Evolutionary conservation across 2,113 vertebrate species (phyloP), one percentile per base, ranked within the genome.

Genomic region (Tupaia tana): DNA sequence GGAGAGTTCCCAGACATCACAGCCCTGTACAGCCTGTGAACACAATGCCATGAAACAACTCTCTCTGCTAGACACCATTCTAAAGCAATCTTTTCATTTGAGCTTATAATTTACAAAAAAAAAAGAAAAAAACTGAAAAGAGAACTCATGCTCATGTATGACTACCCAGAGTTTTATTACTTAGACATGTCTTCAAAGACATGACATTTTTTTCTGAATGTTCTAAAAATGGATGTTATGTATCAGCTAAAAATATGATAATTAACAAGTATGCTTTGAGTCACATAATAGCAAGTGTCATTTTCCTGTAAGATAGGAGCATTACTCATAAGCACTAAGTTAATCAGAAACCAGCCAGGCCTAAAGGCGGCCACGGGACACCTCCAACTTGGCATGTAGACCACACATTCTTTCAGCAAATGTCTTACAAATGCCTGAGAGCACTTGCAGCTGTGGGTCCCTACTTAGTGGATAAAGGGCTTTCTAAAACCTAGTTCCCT

Each of bases 181-280:
- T 85, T 90, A 95, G 93, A 95, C 83, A 13, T 70, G 69, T 74
- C 95, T 96, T 97, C 93, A 93, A 93, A 95, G 86, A 71, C 75
- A 82, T 80, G 95, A 96, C 69, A 86, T 91, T 79, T 95, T 86
- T 95, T 89, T 85, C 96, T 86, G 29, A 96, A 93, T 93, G 82
- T 95, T 97, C 97, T 97, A 98, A 97, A 97, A 95, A 92, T 59
- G 85, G 93, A 90, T 95, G 87, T 56, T 59, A 87, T 95, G 84
- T 80, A 95, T 97, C 95, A 95, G 96, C 95, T 96, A 97, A 97
- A 97, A 98, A 97, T 95, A 96, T 27, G 85, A 82, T 96, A 96
- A 97, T 96, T 95, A 97, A 79, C 85, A 70, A 95, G 88, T 75
- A 34, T 88, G 85, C 92, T 96, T 95, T 88, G 93, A 97, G 85